Base-by-base conservation (phyloP, 2,888 invertebrate species). In the Lasius platythorax region DNA sequence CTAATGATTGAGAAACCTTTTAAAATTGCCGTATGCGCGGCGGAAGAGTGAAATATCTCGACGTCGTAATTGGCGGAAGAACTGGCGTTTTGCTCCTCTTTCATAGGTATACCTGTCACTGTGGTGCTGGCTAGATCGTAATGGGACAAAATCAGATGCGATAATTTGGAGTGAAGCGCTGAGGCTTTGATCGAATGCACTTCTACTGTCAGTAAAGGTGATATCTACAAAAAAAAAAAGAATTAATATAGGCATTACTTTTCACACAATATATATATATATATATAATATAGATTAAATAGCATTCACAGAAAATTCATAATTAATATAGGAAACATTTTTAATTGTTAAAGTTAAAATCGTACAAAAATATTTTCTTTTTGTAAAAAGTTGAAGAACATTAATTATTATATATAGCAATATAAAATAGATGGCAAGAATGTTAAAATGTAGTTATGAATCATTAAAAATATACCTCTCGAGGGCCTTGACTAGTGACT, bases 61-160 rank as follows among this genome's bases (percentile, higher is more conserved):
- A 99, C 99, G 94, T 99, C 99, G 93, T 99, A 99, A 95, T 99
- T 99, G 0, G 99, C 99, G 82, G 99, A 99, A 0, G 99, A 98
- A 94, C 98, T 98, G 0, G 99, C 99, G 95, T 99, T 99, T 96
- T 99, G 99, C 95, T 99, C 99, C 95, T 99, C 99, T 96, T 99
- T 99, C 99, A 99, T 99, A 1, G 99, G 99, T 92, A 99, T 99
- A 4, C 99, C 99, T 8, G 99, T 99, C 0, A 99, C 99, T 0
- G 99, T 99, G 1, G 99, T 99, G 84, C 98, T 98, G 0, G 99
- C 98, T 67, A 99, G 96, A 94, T 98, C 97, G 92, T 98, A 99
- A 94, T 99, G 99, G 3, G 97, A 97, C 90, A 98, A 94, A 88
- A 98, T 98, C 9, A 98, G 95, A 68, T 97, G 96, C 0, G 97